phyloP scores from a whole-genome alignment of 1,140 invertebrate species.

The Penaeus chinensis region DNA sequence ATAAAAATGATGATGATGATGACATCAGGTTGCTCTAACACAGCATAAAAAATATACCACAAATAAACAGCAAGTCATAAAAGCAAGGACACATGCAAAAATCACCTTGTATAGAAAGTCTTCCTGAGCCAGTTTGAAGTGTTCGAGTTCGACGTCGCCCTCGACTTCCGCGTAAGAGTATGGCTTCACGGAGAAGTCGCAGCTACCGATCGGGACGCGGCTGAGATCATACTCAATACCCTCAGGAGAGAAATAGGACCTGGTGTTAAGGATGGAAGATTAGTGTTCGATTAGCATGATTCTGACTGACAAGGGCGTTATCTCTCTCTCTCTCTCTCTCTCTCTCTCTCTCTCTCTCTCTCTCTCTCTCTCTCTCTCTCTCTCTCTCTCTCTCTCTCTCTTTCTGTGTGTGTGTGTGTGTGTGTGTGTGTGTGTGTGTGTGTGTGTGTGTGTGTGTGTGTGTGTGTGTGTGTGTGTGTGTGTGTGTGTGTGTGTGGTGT shows the following conservation, averaged over 20 bases:
- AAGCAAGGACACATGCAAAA: no score
- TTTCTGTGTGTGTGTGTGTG: no score
- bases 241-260: slow-evolving; percentile 68
- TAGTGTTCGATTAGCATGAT: no score
- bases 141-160: slow-evolving; percentile 75
- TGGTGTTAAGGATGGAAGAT: slow-evolving; percentile 35
- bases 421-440: no score
- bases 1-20: no score
- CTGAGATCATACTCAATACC: slow-evolving; percentile 81
- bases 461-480: no score
- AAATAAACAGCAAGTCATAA: background rate
- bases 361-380: background rate
- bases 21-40: no score
- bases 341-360: background rate
- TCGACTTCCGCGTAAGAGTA: slow-evolving; percentile 78
- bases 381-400: background rate
- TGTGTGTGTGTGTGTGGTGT: no score
- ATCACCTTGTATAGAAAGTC: slow-evolving; percentile 76
- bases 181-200: slow-evolving; percentile 79
- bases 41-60: no score
- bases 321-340: slow-evolving; percentile 70
- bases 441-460: no score
- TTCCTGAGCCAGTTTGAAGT: slow-evolving; percentile 77
- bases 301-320: no score
- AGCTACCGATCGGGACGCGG: slow-evolving; percentile 83